Percentiles rank a stretch among this genome's conserved stretches.
Conservation (phyloP, 2,888 invertebrate genomes). For the Hypsopygia costalis region DNA sequence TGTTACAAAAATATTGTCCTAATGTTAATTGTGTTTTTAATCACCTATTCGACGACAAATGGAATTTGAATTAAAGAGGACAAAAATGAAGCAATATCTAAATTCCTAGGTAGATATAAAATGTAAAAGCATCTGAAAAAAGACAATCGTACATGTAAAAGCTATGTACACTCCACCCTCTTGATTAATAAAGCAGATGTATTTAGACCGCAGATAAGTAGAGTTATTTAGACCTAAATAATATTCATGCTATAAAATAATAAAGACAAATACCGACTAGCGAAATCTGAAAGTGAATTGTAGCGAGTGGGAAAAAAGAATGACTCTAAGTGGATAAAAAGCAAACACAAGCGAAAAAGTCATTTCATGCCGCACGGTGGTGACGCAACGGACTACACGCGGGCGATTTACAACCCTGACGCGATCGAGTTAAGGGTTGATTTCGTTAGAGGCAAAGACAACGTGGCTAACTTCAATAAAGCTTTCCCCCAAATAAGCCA, state of each 20-base stretch:
- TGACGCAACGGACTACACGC: conserved; percentile 46
- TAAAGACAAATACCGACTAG: conserved; percentile 53
- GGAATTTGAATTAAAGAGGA: too few species aligned
- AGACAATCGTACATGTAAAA: too few species aligned
- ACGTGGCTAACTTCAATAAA: conserved; percentile 78
- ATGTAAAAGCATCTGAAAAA: too few species aligned
- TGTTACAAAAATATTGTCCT: too few species aligned
- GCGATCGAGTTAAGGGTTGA: conserved; percentile 40
- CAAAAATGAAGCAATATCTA: too few species aligned
- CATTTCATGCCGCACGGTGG: conserved; percentile 74
- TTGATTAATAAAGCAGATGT: too few species aligned
- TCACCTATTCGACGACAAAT: too few species aligned
- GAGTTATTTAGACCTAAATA: conserved; percentile 27
- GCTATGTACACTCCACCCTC: too few species aligned
- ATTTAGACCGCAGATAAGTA: too few species aligned
- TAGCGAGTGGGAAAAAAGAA: conserved; percentile 77
- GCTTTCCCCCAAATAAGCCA: conserved; percentile 80
- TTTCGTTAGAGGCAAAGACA: conserved; percentile 47
- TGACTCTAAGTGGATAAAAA: conserved; percentile 79
- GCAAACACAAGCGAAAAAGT: conserved; percentile 78
- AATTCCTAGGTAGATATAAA: too few species aligned
- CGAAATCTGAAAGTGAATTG: conserved; percentile 77
- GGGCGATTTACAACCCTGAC: conserved; percentile 41
- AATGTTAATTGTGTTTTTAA: too few species aligned
- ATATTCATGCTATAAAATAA: conserved; percentile 61